A percentile compares a stretch with the other conserved stretches of the same genome.
These are phyloP conservation scores for Hexactinellida sp. DNA, from an alignment of 37 sponge, comb jelly and placozoan genomes.

Conservation along the genomic window DNA sequence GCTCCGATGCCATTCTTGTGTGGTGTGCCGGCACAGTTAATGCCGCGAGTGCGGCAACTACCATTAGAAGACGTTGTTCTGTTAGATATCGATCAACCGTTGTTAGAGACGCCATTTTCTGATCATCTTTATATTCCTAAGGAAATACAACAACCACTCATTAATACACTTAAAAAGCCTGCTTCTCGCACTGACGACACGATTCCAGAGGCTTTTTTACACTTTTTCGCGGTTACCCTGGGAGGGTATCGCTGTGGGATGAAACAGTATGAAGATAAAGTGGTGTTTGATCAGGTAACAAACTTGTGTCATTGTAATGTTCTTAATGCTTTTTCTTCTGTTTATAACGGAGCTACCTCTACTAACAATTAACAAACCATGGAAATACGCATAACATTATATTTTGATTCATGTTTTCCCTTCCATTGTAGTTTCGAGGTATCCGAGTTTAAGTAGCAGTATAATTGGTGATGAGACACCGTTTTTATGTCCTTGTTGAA, in stretches of 20 bases:
- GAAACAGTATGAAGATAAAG: neutral
- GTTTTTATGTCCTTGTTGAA: too few relatives aligned
- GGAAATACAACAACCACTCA: neutral
- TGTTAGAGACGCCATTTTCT: neutral
- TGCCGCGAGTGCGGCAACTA: neutral
- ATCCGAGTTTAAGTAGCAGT: too few relatives aligned
- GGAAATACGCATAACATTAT: too few relatives aligned
- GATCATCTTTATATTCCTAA: neutral
- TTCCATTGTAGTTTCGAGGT: too few relatives aligned
- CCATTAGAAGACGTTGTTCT: neutral
- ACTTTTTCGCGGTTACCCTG: neutral
- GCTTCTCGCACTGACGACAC: neutral
- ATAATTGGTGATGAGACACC: too few relatives aligned
- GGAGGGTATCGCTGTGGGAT: neutral
- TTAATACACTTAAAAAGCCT: neutral
- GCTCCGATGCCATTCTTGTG: slow-evolving; percentile 2
- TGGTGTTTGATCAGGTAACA: neutral
- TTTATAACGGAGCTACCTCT: too few relatives aligned
- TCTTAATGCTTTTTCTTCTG: too few relatives aligned
- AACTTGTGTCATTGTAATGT: too few relatives aligned
- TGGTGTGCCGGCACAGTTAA: neutral
- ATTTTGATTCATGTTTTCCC: too few relatives aligned
- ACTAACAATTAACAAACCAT: too few relatives aligned
- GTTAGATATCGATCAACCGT: neutral
- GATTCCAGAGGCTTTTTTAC: neutral